phyloP scores from a whole-genome alignment of 2,113 vertebrate species.

The Peromyscus leucopus region DNA sequence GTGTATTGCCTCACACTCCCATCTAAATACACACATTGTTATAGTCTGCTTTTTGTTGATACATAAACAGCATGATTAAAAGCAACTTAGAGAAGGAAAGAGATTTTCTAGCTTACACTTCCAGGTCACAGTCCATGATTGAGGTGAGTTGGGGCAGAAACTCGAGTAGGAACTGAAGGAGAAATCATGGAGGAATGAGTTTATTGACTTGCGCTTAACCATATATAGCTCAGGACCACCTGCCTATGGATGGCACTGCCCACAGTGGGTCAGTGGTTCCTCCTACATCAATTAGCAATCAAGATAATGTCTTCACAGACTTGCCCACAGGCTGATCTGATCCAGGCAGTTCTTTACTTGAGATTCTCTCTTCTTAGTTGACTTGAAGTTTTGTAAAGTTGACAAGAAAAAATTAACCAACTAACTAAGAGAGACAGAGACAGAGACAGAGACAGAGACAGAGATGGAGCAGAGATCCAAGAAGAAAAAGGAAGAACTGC shows the following conservation, averaged over 20 bases:
- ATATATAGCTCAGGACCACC: not conserved
- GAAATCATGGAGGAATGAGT: not conserved
- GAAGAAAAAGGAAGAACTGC: not conserved
- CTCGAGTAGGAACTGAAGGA: not conserved
- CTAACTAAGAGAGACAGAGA: not conserved
- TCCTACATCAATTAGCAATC: not conserved
- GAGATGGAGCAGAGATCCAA: not conserved
- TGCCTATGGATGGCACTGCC: not conserved
- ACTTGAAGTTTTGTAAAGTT: not conserved
- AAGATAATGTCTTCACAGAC: not conserved
- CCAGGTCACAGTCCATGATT: not conserved
- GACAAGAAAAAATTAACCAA: not conserved
- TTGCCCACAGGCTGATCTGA: not conserved
- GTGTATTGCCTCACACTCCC: not conserved
- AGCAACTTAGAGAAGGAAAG: not conserved
- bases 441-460: not conserved
- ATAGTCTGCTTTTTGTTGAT: not conserved
- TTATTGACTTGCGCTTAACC: not conserved
- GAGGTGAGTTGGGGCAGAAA: not conserved
- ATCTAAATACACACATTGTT: not conserved
- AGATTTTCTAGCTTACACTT: not conserved
- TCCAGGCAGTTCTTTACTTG: not conserved
- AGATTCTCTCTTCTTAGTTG: not conserved
- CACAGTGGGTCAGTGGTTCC: not conserved
- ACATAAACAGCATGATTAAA: too few species aligned